phyloP scores from a whole-genome alignment of 2,797 vertebrate genomes.

The Lacerta agilis region DNA sequence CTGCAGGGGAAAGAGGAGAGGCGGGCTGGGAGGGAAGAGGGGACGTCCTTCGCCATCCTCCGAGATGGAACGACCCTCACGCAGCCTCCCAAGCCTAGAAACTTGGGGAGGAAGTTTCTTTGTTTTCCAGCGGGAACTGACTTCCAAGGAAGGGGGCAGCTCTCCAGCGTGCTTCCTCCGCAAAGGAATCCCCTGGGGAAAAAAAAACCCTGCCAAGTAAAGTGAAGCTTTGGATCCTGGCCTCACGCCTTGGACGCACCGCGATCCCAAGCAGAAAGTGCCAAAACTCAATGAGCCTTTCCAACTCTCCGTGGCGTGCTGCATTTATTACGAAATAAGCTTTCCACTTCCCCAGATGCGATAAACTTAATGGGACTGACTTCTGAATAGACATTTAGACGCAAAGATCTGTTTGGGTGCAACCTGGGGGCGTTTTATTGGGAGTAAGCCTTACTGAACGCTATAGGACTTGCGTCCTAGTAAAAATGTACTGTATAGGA shows the following conservation, averaged over 20 bases:
- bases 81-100: background rate
- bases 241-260: background rate
- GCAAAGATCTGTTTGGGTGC: too few relatives aligned
- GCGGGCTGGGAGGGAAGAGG: background rate
- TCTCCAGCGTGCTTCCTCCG: background rate
- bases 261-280: too few relatives aligned
- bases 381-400: background rate
- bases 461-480: background rate
- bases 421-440: background rate
- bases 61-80: background rate
- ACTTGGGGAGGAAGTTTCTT: constrained; percentile 10
- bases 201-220: background rate
- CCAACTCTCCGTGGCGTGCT: too few relatives aligned
- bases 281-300: too few relatives aligned
- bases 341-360: background rate
- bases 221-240: background rate
- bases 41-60: background rate
- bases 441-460: background rate
- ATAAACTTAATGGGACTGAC: too few relatives aligned
- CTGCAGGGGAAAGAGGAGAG: background rate
- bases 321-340: too few relatives aligned
- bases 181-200: background rate
- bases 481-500: background rate
- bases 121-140: background rate
- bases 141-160: background rate